phyloP scores from a whole-genome alignment of 92 coral and sea anemone species.

The Parazoanthus swiftii region DNA sequence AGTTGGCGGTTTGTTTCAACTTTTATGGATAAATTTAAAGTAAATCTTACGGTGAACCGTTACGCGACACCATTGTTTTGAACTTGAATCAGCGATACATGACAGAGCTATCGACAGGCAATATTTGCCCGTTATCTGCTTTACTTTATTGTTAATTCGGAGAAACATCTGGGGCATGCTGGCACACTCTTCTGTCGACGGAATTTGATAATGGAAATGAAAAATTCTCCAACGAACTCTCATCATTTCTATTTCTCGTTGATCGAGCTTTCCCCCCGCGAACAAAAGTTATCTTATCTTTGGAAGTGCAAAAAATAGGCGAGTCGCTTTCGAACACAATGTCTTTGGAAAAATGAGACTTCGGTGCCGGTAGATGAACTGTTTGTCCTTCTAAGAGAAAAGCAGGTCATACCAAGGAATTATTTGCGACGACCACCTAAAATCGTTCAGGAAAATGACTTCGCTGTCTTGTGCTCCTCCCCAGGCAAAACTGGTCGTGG shows the following conservation, averaged over 20 bases:
- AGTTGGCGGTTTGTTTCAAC: no score
- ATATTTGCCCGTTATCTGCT: not conserved
- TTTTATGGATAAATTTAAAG: no score
- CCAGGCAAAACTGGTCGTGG: conserved; percentile 48
- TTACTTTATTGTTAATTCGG: conserved; percentile 6
- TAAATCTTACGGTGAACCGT: no score
- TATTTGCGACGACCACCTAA: conserved; percentile 42
- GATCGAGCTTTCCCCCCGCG: conserved; percentile 15
- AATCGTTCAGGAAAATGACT: conserved; percentile 37
- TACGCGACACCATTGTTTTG: conserved; percentile 14
- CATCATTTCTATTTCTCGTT: conserved; percentile 39
- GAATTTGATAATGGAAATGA: conserved; percentile 27
- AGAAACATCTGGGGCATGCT: conserved; percentile 1
- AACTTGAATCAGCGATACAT: conserved; percentile 14
- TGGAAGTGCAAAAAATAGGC: conserved; percentile 10
- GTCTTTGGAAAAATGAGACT: conserved; percentile 11
- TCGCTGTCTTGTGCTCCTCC: conserved; percentile 42
- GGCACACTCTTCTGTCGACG: conserved; percentile 4
- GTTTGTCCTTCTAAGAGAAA: conserved; percentile 23
- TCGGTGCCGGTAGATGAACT: not conserved
- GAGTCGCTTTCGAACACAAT: conserved; percentile 16
- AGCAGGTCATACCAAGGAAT: conserved; percentile 33
- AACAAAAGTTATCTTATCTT: conserved; percentile 10
- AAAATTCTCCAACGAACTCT: conserved; percentile 7
- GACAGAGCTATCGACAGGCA: not conserved